Percentiles rank a stretch among this genome's conserved stretches.
Evolutionary conservation across 2,888 invertebrate genomes (phyloP).

Genomic region (Lepetodrilus schrolli): DNA sequence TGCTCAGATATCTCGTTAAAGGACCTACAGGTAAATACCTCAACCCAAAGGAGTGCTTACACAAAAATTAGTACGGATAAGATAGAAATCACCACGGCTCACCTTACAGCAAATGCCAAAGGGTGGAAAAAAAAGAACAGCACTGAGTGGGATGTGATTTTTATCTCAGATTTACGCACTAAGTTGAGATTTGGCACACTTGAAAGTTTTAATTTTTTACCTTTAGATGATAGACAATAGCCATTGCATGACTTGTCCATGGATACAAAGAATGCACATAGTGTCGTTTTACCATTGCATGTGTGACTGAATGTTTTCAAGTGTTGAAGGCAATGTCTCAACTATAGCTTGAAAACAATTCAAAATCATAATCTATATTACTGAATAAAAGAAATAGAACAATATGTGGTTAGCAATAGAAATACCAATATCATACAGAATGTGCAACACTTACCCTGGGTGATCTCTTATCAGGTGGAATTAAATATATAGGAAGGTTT

Average conservation of each 20-base stretch:
- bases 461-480: not conserved
- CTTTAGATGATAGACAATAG: not conserved
- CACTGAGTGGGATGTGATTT: not conserved
- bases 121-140: not conserved
- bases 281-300: not conserved
- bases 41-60: conserved; percentile 17
- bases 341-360: no score
- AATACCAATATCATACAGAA: no score
- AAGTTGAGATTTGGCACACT: not conserved
- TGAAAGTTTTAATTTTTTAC: not conserved
- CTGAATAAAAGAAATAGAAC: no score
- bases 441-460: no score
- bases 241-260: not conserved
- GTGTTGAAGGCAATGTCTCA: not conserved
- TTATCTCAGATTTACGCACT: not conserved
- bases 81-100: conserved; percentile 9
- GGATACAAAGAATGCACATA: not conserved
- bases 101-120: not conserved
- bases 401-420: no score
- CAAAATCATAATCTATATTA: no score
- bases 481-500: not conserved
- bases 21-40: not conserved
- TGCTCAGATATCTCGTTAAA: conserved; percentile 1
- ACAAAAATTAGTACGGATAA: conserved; percentile 1
- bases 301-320: not conserved